These are phyloP conservation scores for Phyto melanocephala DNA, from an alignment of 2,888 invertebrate species.

Conservation along the genomic window DNA sequence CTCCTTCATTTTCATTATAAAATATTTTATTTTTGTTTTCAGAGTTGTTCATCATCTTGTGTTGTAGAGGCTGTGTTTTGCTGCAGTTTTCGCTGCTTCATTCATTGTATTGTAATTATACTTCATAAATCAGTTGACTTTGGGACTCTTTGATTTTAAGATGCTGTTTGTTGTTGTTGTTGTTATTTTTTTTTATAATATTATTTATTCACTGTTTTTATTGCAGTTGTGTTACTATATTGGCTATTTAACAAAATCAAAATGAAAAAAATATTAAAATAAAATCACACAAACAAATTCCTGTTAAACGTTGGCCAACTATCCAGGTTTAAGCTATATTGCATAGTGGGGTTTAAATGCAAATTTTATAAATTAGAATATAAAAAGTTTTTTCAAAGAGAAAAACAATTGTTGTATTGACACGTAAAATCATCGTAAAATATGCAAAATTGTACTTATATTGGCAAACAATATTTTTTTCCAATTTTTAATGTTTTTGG, in stretches of 20 bases:
- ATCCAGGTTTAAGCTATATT: not conserved
- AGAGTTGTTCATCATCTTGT: conserved; percentile 10
- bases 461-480: too few species aligned
- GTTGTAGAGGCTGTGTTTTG: not conserved
- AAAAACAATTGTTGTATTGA: too few species aligned
- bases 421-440: too few species aligned
- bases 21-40: conserved; percentile 1
- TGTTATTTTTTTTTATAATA: conserved; percentile 29
- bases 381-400: too few species aligned
- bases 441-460: too few species aligned
- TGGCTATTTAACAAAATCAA: conserved; percentile 52
- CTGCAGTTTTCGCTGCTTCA: conserved; percentile 17
- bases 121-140: conserved; percentile 66
- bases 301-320: conserved; percentile 55
- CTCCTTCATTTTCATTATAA: conserved; percentile 53
- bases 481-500: too few species aligned
- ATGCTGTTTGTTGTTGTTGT: conserved; percentile 27
- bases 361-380: too few species aligned
- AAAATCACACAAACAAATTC: conserved; percentile 54
- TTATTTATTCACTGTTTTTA: conserved; percentile 56
- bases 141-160: conserved; percentile 61
- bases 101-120: conserved; percentile 65
- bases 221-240: conserved; percentile 35
- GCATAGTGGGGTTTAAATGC: not conserved
- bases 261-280: not conserved